phyloP scores from a whole-genome alignment of 2,113 vertebrate species.

The Rhabdomys dilectus region DNA sequence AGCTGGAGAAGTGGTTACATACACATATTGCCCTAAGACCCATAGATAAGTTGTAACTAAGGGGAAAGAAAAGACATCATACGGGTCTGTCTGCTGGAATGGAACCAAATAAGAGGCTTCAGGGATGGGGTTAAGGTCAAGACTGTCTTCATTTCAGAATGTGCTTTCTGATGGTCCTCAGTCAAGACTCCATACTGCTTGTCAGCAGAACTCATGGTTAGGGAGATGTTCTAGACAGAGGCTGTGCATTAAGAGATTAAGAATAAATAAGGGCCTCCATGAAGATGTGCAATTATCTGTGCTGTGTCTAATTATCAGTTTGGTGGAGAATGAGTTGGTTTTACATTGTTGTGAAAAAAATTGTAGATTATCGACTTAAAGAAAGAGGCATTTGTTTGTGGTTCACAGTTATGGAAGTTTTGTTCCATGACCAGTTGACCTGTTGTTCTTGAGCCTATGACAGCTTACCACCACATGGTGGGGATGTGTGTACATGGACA shows the following conservation, averaged over 20 bases:
- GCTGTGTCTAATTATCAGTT: no score
- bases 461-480: no score
- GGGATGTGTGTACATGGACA: no score
- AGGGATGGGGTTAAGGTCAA: neutral
- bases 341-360: neutral
- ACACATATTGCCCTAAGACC: rapidly evolving
- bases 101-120: rapidly evolving
- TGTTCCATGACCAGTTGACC: neutral
- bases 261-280: neutral
- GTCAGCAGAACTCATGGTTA: no score
- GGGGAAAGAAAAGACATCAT: neutral
- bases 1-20: neutral
- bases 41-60: neutral
- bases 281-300: rapidly evolving
- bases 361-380: no score
- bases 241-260: rapidly evolving
- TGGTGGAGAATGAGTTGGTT: neutral
- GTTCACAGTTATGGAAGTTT: neutral
- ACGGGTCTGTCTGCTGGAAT: neutral
- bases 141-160: rapidly evolving
- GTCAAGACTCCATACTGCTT: rapidly evolving
- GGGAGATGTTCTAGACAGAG: rapidly evolving
- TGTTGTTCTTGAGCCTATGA: neutral
- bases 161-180: neutral
- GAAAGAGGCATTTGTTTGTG: no score